Base-by-base conservation (phyloP, 2,113 vertebrate genomes). In the Camelus bactrianus region DNA sequence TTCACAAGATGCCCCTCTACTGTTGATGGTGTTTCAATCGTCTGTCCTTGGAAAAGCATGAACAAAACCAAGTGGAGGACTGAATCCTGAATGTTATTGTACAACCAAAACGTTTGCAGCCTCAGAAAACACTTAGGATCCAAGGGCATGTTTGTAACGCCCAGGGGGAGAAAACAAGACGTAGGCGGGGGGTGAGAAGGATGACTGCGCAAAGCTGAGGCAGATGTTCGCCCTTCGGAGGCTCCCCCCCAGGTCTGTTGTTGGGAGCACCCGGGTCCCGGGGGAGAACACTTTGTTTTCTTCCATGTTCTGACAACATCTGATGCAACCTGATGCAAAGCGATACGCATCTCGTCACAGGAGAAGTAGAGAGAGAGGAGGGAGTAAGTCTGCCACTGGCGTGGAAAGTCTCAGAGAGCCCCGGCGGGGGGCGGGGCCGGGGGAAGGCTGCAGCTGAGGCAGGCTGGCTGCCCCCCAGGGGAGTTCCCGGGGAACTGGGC, bases 261-360 rank as follows among this genome's bases (percentile, higher is more conserved):
- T 90, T 42, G 22, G 46, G 10, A 70, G 0, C 17, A 5, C 32
- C 56, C 54, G 42, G 86, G 79, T 62, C 83, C 65, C 73, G 0
- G 3, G 98, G 90, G 81, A 96, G 16, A 32, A 9, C 32, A 3
- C 52, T 89, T 84, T 92, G 72, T 97, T 98, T 97, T 96, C 32
- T 9, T 95, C 90, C 46, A 46, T 70, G 10, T 94, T 89, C 89
- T 98, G 97, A 98, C 92, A 93, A 98, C 97, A 98, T 75, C 93
- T 97, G 98, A 98, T 97, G 98, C 97, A 98, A 98, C 38, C 52
- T 15, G 26, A 84, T 96, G 97, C 93, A 98, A 98, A 98, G 86
- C 0, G 1, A 80, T 77, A 83, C 0, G 84, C 48, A 42, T 92
- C 95, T 95, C 75, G 77, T 84, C 98, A 91, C 93, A 82, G 62